These are phyloP conservation scores for Mobula birostris DNA, from an alignment of 2,113 vertebrate species.

Conservation along the genomic window DNA sequence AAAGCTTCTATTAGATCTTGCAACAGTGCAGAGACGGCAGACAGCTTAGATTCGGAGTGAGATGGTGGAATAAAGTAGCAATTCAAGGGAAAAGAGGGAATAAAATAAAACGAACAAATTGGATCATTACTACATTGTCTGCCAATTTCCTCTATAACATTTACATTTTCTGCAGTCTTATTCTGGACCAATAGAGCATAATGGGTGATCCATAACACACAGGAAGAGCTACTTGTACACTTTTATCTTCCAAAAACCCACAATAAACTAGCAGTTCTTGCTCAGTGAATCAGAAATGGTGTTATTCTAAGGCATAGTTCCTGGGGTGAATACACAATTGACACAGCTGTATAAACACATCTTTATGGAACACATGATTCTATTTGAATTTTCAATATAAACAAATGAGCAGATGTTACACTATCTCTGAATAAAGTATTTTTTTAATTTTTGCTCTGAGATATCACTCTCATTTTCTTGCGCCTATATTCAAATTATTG, in stretches of 20 bases:
- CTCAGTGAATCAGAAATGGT: background rate
- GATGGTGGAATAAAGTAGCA: too few species aligned
- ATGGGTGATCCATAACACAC: background rate
- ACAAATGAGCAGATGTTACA: background rate
- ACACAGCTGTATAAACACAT: conserved; percentile 23
- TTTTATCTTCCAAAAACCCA: background rate
- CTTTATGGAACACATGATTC: background rate
- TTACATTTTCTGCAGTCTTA: background rate
- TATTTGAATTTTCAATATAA: background rate
- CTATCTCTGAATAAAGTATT: background rate
- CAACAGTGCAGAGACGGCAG: too few species aligned
- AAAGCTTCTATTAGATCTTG: too few species aligned
- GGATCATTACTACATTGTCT: too few species aligned
- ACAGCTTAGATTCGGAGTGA: too few species aligned
- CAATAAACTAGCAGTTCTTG: too few species aligned
- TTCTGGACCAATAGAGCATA: background rate
- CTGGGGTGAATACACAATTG: conserved; percentile 18
- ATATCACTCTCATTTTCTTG: background rate
- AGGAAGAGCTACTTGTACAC: background rate
- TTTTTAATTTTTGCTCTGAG: background rate
- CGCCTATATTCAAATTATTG: background rate
- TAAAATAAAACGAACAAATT: too few species aligned
- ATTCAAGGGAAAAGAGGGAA: too few species aligned
- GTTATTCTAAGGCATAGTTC: background rate
- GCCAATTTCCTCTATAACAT: background rate